phyloP scores from a whole-genome alignment of 2,113 vertebrate species.

The Passerina amoena region DNA sequence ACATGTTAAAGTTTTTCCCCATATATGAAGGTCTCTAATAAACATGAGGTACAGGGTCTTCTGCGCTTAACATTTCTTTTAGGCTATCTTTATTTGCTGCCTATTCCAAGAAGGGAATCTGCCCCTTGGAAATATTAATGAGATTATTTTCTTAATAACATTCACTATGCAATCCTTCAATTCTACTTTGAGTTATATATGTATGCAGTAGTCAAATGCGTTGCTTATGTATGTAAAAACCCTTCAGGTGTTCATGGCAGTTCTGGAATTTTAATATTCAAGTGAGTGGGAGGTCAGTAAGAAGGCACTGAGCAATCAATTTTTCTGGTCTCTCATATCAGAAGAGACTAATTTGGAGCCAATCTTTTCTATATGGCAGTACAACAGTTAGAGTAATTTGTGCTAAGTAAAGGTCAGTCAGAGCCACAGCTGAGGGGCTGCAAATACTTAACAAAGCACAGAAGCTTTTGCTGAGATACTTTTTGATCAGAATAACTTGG shows the following conservation, averaged over 20 bases:
- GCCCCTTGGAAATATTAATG: background rate
- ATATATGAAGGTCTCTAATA: background rate
- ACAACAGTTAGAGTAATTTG: background rate
- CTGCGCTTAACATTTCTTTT: background rate
- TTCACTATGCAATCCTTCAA: background rate
- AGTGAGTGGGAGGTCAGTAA: background rate
- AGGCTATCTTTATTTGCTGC: background rate
- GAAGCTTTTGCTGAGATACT: background rate
- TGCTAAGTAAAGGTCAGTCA: background rate
- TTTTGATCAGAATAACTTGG: background rate
- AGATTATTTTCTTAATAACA: background rate
- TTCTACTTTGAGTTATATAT: background rate
- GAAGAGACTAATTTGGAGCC: background rate
- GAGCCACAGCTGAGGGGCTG: background rate
- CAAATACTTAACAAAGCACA: background rate
- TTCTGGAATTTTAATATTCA: background rate
- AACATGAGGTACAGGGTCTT: background rate
- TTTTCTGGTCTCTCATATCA: background rate
- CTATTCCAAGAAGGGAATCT: background rate
- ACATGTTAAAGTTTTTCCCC: background rate
- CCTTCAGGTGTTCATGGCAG: background rate
- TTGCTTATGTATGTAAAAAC: background rate
- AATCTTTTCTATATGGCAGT: background rate
- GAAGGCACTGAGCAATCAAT: background rate
- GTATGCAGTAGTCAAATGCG: background rate